A percentile compares a stretch with the other conserved stretches of the same genome.
Evolutionary conservation across 2,797 vertebrate genomes (phyloP).

Genomic region (Chromis chromis): DNA sequence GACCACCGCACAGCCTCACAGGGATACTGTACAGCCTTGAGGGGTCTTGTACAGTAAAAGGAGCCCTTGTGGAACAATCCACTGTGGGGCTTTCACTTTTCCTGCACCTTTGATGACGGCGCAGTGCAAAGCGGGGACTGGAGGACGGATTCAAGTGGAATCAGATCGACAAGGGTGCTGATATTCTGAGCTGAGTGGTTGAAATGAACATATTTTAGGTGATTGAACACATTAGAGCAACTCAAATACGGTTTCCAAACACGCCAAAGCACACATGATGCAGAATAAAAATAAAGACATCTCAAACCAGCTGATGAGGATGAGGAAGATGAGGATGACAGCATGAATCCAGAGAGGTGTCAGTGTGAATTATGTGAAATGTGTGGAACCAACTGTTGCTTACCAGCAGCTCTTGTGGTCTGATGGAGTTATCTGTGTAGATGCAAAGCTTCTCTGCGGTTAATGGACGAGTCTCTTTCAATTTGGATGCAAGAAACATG

Average conservation of each 20-base stretch:
- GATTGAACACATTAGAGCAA: not conserved
- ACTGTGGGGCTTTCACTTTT: slow-evolving; percentile 38
- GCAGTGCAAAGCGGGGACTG: slow-evolving; percentile 21
- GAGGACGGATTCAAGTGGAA: not conserved
- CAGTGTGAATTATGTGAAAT: slow-evolving; percentile 22
- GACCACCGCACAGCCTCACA: slow-evolving; percentile 66
- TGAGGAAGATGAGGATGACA: slow-evolving; percentile 22
- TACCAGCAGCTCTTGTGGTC: slow-evolving; percentile 97
- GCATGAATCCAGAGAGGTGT: slow-evolving; percentile 19
- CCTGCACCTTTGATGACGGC: slow-evolving; percentile 46
- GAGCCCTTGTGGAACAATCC: slow-evolving; percentile 61
- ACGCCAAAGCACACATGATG: not conserved
- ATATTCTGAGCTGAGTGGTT: not conserved
- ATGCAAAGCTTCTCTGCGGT: slow-evolving; percentile 98
- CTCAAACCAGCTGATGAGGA: slow-evolving; percentile 11
- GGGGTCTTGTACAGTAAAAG: slow-evolving; percentile 67
- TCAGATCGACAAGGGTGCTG: not conserved
- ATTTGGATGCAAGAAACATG: slow-evolving; percentile 99
- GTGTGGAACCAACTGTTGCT: slow-evolving; percentile 60
- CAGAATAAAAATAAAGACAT: not conserved
- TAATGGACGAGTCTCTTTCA: slow-evolving; percentile 98
- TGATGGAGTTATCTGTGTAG: slow-evolving; percentile 99
- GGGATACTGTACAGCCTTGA: slow-evolving; percentile 60
- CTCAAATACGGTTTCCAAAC: not conserved
- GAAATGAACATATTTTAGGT: not conserved